Evolutionary conservation across 2,888 invertebrate genomes (phyloP).

Genomic region (Caenorhabditis becei): DNA sequence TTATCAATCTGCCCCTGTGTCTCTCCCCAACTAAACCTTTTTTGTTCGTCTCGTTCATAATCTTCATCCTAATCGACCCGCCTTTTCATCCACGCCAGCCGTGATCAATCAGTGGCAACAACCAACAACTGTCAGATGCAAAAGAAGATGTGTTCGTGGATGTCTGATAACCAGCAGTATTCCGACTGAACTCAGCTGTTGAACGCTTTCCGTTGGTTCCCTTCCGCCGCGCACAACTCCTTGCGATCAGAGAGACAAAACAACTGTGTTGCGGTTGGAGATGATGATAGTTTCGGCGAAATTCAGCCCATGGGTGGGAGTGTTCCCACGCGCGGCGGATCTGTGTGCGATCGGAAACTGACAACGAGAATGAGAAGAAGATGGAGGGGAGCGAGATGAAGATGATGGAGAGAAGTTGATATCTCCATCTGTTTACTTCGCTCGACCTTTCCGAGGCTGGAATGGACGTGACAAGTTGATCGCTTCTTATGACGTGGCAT

Average conservation of each 20-base stretch:
- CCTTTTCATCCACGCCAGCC: slow-evolving; percentile 13
- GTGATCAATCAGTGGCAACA: slow-evolving; percentile 29
- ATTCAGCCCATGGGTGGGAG: slow-evolving; percentile 56
- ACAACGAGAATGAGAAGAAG: slow-evolving; percentile 33
- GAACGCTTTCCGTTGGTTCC: slow-evolving; percentile 2
- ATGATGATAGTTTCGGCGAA: slow-evolving; percentile 62
- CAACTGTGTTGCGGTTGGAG: slow-evolving; percentile 33
- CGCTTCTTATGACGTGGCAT: slow-evolving; percentile 22
- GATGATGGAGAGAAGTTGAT: slow-evolving; percentile 23
- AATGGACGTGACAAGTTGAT: background rate
- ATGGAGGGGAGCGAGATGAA: slow-evolving; percentile 1
- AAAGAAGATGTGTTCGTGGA: slow-evolving; percentile 11
- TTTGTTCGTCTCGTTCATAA: slow-evolving; percentile 52
- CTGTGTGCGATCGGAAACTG: slow-evolving; percentile 50
- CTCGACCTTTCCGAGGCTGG: slow-evolving; percentile 22
- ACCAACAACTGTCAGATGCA: background rate
- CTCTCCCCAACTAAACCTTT: slow-evolving; percentile 31
- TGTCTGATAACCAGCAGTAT: background rate
- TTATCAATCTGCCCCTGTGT: slow-evolving; percentile 33
- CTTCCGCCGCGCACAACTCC: slow-evolving; percentile 1
- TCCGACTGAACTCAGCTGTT: slow-evolving; percentile 39
- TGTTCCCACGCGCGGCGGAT: slow-evolving; percentile 53
- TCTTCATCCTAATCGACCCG: slow-evolving; percentile 37
- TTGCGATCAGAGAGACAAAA: slow-evolving; percentile 10
- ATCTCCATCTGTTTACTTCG: slow-evolving; percentile 35